These are phyloP conservation scores for Phalacrocorax aristotelis DNA, from an alignment of 2,113 vertebrate genomes.

Conservation along the genomic window DNA sequence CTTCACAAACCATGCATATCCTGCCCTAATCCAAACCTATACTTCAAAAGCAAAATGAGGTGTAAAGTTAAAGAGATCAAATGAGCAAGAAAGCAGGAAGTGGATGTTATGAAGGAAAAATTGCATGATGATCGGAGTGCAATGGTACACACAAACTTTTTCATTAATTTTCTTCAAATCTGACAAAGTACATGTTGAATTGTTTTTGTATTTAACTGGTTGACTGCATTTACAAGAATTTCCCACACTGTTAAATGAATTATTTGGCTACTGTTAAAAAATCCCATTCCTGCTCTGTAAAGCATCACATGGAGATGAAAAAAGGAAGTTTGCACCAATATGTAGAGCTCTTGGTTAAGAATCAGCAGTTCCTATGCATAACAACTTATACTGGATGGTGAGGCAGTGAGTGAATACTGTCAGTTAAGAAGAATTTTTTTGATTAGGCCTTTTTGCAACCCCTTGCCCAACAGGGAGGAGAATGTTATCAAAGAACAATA, in stretches of 20 bases:
- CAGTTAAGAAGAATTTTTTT: not conserved
- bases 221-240: not conserved
- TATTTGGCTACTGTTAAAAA: not conserved
- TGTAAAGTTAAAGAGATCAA: not conserved
- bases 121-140: rapidly evolving
- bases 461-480: not conserved
- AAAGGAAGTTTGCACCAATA: not conserved
- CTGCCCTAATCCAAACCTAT: not conserved
- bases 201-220: not conserved
- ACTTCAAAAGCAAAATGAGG: not conserved
- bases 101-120: not conserved
- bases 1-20: not conserved
- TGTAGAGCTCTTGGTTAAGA: not conserved
- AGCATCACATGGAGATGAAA: not conserved
- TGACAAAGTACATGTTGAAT: not conserved
- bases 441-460: not conserved
- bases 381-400: not conserved
- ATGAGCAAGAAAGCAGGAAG: not conserved
- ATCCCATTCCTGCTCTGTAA: not conserved
- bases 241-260: not conserved
- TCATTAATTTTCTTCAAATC: not conserved
- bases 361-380: not conserved
- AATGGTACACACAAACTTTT: not conserved
- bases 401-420: not conserved
- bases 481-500: not conserved